Evolutionary conservation across 2,888 invertebrate genomes (phyloP).

Genomic region (Pyrgus malvae): DNA sequence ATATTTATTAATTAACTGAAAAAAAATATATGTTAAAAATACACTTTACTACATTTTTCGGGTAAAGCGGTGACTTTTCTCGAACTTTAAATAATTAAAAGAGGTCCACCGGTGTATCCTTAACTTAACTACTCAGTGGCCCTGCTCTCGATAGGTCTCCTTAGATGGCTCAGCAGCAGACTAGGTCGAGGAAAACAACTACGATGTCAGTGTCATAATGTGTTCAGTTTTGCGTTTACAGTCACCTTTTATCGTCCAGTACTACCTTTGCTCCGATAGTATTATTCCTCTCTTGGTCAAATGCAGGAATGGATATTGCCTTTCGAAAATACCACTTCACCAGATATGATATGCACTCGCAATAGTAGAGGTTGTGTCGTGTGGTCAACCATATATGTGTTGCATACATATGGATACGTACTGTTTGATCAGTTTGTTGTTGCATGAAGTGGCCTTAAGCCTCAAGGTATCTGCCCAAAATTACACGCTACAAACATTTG

Average conservation of each 20-base stretch:
- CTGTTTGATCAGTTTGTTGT: constrained; percentile 55
- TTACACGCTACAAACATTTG: constrained; percentile 41
- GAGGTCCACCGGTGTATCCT: constrained; percentile 63
- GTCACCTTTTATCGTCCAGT: constrained; percentile 45
- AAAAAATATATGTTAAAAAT: not conserved
- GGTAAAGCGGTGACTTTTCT: not conserved
- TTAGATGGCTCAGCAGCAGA: constrained; percentile 78
- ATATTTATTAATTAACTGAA: no score
- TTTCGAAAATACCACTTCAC: constrained; percentile 24
- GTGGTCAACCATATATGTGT: constrained; percentile 64
- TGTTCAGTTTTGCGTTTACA: constrained; percentile 48
- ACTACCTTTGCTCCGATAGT: constrained; percentile 41
- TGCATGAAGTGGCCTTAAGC: constrained; percentile 55
- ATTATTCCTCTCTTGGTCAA: constrained; percentile 15
- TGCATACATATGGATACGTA: constrained; percentile 45
- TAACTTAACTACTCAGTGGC: constrained; percentile 75
- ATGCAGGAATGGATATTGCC: constrained; percentile 39
- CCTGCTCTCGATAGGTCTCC: constrained; percentile 80
- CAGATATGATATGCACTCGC: constrained; percentile 32
- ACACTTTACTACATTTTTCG: no score
- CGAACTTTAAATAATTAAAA: constrained; percentile 33
- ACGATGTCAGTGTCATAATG: constrained; percentile 74
- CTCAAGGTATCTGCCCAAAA: constrained; percentile 49
- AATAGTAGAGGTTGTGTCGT: constrained; percentile 49
- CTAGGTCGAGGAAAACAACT: constrained; percentile 80